Base-by-base conservation (phyloP, 2,888 invertebrate genomes). In the Poecilobothrus nobilitatus region DNA sequence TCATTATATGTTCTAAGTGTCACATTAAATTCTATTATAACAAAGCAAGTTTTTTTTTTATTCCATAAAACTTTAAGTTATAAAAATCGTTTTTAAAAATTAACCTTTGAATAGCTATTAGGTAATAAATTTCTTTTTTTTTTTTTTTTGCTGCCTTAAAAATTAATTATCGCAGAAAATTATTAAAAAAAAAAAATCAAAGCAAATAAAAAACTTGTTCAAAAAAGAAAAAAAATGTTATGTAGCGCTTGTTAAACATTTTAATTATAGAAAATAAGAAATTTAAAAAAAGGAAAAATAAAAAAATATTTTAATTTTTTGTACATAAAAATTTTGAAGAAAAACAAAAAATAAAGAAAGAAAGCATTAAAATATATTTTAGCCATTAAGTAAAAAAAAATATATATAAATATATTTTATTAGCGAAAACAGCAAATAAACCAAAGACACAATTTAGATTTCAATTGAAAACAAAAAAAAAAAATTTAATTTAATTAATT, bases 231-330 rank as follows among this genome's bases (percentile, higher is more conserved):
- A 63, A 63, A 22, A 22, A 20, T 70, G 9, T 67, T 71, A 27
- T 70, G 71, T 65, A 65, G 73, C 62, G 68, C 72, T 9, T 66
- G 70, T 18, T 71, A 74, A 68, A 67, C 70, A 61, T 71, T 34
- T 53, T 53, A 18, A 53, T 53, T 53, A 12, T 53, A 53, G n/a
- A 65, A 63, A 67, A 64, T 71, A 63, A 65, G 65, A 65, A 18
- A 66, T 63, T 64, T 27, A 15, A 63, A 66, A 63, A 44, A 65
- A 63, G n/a, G n/a, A n/a, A 18, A 66, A 65, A 66, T 27, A 15
- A 63, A 66, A 63, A 44, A 65, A 63, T 63, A 6, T 63, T 53
- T 12, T 34, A 61, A 44, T 66, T 62, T 70, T 71, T 69, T 71
- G 66, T 71, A 70, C 44, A 68, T 69, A 69, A 18, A 64, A 64